These are phyloP conservation scores for Pomacea canaliculata DNA, from an alignment of 2,888 invertebrate species.

Conservation along the genomic window DNA sequence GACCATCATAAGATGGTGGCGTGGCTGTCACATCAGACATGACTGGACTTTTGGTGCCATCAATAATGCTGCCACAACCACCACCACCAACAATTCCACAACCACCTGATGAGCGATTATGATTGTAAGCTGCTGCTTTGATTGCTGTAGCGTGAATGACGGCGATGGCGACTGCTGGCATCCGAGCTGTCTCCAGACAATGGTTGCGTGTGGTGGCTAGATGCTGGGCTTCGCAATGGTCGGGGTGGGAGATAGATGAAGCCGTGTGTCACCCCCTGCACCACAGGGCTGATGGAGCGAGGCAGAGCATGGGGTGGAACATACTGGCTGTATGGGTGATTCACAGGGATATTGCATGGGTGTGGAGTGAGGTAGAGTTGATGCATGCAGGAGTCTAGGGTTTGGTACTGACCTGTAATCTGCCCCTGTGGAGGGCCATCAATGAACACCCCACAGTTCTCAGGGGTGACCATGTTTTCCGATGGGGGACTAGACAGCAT, in stretches of 20 bases:
- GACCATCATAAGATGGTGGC: conserved; percentile 24
- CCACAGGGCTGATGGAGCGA: conserved; percentile 27
- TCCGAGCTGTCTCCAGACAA: conserved; percentile 53
- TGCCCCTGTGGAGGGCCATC: conserved; percentile 5
- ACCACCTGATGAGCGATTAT: not conserved
- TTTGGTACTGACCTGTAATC: not conserved
- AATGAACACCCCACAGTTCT: conserved; percentile 24
- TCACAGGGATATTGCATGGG: conserved; percentile 21
- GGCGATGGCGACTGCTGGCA: conserved; percentile 45
- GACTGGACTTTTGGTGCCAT: conserved; percentile 35
- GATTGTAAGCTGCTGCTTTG: conserved; percentile 10
- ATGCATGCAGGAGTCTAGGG: conserved; percentile 20
- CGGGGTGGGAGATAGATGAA: conserved; percentile 28
- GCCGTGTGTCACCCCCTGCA: conserved; percentile 32
- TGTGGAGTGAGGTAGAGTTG: conserved; percentile 19
- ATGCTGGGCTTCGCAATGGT: conserved; percentile 25
- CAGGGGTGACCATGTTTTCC: conserved; percentile 6
- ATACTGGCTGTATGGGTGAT: conserved; percentile 3
- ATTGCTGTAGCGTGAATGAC: conserved; percentile 32
- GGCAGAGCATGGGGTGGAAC: conserved; percentile 21
- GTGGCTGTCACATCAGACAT: conserved; percentile 35
- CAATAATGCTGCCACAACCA: conserved; percentile 21
- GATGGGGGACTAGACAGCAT: conserved; percentile 20
- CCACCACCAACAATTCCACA: not conserved
- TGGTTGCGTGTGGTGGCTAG: conserved; percentile 33